Evolutionary conservation across 92 coral and sea anemone genomes (phyloP).

Genomic region (Zoanthus solanderi): DNA sequence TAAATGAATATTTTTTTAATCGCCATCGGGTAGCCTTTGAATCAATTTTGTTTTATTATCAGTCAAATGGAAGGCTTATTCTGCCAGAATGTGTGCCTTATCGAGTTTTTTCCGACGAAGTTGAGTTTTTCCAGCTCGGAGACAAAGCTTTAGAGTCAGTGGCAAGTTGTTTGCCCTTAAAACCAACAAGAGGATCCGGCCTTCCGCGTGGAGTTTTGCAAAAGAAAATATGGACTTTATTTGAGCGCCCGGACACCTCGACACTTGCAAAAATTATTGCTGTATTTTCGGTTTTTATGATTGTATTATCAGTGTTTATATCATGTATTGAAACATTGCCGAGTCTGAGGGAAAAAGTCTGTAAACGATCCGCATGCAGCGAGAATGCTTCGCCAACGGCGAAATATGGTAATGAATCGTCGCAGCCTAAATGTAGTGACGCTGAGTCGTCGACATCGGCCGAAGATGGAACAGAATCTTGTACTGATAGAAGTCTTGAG

Average conservation of each 20-base stretch:
- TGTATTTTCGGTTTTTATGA: slow-evolving; percentile 81
- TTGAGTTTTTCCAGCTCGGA: slow-evolving; percentile 95
- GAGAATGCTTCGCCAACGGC: slow-evolving; percentile 31
- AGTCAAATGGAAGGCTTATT: slow-evolving; percentile 92
- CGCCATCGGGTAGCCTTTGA: slow-evolving; percentile 94
- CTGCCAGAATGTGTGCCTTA: slow-evolving; percentile 90
- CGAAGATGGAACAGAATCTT: slow-evolving; percentile 11
- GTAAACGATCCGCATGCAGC: slow-evolving; percentile 44
- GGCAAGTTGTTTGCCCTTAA: slow-evolving; percentile 72
- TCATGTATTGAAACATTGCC: slow-evolving; percentile 88
- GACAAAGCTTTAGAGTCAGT: slow-evolving; percentile 90
- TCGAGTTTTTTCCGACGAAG: slow-evolving; percentile 87
- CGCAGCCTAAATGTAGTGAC: slow-evolving; percentile 13
- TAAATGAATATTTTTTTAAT: slow-evolving; percentile 85
- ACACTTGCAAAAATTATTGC: slow-evolving; percentile 76
- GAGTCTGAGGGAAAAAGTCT: slow-evolving; percentile 54
- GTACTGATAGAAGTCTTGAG: slow-evolving; percentile 51
- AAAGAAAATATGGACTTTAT: slow-evolving; percentile 81
- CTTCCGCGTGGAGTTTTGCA: slow-evolving; percentile 59
- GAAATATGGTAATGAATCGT: slow-evolving; percentile 4
- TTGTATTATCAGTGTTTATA: slow-evolving; percentile 71
- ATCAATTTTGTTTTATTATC: slow-evolving; percentile 90
- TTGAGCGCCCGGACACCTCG: slow-evolving; percentile 94
- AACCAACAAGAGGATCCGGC: slow-evolving; percentile 24
- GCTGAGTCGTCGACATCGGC: neutral